phyloP scores from a whole-genome alignment of 2,113 vertebrate genomes.

The Pagrus major region DNA sequence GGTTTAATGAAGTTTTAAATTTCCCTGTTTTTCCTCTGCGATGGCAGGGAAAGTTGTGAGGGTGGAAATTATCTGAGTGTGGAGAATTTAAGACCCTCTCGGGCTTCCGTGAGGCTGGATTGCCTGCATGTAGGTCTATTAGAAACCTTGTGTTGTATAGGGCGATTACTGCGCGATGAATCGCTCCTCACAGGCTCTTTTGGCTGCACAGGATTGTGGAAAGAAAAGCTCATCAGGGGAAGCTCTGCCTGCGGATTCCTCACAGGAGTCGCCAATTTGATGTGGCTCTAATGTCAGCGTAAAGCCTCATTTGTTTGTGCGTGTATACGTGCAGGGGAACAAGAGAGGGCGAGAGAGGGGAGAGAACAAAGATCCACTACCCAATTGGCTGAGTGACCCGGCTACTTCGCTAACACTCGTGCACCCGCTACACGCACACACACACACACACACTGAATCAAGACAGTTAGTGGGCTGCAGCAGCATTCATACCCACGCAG shows the following conservation, averaged over 20 bases:
- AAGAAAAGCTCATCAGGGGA: slow-evolving; percentile 61
- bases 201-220: slow-evolving; percentile 40
- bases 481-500: slow-evolving; percentile 55
- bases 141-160: slow-evolving; percentile 53
- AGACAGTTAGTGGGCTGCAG: slow-evolving; percentile 51
- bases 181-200: slow-evolving; percentile 56
- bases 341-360: slow-evolving; percentile 20
- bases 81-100: slow-evolving; percentile 59
- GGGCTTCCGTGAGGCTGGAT: slow-evolving; percentile 41
- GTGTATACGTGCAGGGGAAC: slow-evolving; percentile 35
- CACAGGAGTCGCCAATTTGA: slow-evolving; percentile 40
- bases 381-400: slow-evolving; percentile 47
- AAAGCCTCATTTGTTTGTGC: slow-evolving; percentile 52
- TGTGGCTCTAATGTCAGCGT: slow-evolving; percentile 26
- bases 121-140: slow-evolving; percentile 51
- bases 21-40: slow-evolving; percentile 32
- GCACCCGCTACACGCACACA: slow-evolving; percentile 17
- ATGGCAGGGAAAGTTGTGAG: slow-evolving; percentile 30
- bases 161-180: slow-evolving; percentile 65
- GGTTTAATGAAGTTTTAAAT: slow-evolving; percentile 74
- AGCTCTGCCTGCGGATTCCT: slow-evolving; percentile 33
- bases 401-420: slow-evolving; percentile 27
- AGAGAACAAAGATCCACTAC: slow-evolving; percentile 28
- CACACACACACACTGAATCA: slow-evolving; percentile 16
- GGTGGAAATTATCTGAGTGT: slow-evolving; percentile 41